Conservation (phyloP, 2,888 invertebrate species). For the Lepidocyrtinus sp. region DNA sequence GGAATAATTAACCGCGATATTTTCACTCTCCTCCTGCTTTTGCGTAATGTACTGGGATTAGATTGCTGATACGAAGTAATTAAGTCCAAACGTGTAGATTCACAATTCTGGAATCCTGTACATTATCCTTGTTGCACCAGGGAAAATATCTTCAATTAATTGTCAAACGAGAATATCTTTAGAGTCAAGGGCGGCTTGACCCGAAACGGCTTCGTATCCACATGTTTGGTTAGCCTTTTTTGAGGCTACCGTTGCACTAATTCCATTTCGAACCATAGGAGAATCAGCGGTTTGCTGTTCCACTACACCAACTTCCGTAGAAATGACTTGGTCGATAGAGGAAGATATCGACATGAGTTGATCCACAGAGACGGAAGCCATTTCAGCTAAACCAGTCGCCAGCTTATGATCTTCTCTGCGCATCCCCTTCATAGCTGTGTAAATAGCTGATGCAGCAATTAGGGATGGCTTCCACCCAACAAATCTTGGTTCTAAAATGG, state of each 20-base stretch:
- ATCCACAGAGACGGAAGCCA: conserved; percentile 65
- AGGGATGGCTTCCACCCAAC: conserved; percentile 68
- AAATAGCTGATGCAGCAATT: conserved; percentile 69
- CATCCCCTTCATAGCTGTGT: conserved; percentile 69
- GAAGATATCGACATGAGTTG: conserved; percentile 65
- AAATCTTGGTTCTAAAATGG: conserved; percentile 68
- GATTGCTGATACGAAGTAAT: background rate
- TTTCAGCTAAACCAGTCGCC: conserved; percentile 60
- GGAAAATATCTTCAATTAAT: background rate
- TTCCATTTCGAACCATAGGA: conserved; percentile 45
- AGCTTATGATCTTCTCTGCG: conserved; percentile 60
- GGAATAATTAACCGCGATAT: background rate
- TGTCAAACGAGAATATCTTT: conserved; percentile 62
- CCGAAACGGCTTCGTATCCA: conserved; percentile 36
- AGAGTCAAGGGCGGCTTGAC: conserved; percentile 35
- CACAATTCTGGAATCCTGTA: background rate
- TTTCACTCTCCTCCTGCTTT: background rate
- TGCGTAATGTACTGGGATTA: background rate
- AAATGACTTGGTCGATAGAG: conserved; percentile 69
- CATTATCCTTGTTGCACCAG: background rate
- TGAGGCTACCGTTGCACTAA: conserved; percentile 54
- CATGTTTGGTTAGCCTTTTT: conserved; percentile 58
- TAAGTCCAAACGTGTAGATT: too few relatives aligned
- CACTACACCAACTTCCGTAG: conserved; percentile 67
- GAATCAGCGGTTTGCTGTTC: conserved; percentile 67